Evolutionary conservation across 2,888 invertebrate species (phyloP).

Genomic region (Hirtodrosophila trivittata): DNA sequence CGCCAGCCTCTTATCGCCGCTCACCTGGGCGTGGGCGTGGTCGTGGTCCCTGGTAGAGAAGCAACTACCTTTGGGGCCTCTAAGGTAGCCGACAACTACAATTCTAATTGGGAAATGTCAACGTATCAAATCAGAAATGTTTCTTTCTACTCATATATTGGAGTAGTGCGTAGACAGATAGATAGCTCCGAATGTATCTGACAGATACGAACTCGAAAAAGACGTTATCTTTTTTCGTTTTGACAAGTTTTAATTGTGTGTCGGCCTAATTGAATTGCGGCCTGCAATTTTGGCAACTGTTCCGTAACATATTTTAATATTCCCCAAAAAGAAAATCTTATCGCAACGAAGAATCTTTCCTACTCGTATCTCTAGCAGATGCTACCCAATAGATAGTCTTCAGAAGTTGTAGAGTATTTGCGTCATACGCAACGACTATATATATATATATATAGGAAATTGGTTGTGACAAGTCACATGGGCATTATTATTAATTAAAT

Average conservation of each 20-base stretch:
- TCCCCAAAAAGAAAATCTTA: conserved; percentile 19
- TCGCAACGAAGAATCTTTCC: conserved; percentile 24
- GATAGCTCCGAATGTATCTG: conserved; percentile 62
- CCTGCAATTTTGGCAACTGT: conserved; percentile 33
- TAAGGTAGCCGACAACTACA: conserved; percentile 42
- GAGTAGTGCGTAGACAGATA: conserved; percentile 34
- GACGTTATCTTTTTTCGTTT: conserved; percentile 48
- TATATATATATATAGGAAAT: conserved; percentile 25
- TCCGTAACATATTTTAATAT: conserved; percentile 72
- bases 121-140: conserved; percentile 43
- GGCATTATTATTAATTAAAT: conserved; percentile 76
- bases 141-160: neutral
- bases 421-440: conserved; percentile 49
- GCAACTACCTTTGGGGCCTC: too few species aligned
- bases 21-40: conserved; percentile 20
- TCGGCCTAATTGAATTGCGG: conserved; percentile 77
- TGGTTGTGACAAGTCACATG: conserved; percentile 70
- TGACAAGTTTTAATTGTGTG: conserved; percentile 79
- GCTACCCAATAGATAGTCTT: conserved; percentile 52
- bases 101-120: conserved; percentile 76
- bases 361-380: conserved; percentile 52
- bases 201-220: conserved; percentile 32
- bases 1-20: conserved; percentile 34
- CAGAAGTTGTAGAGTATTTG: conserved; percentile 39
- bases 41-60: conserved; percentile 5